phyloP scores from a whole-genome alignment of 2,888 invertebrate genomes.

The Linnaemya tessellans region DNA sequence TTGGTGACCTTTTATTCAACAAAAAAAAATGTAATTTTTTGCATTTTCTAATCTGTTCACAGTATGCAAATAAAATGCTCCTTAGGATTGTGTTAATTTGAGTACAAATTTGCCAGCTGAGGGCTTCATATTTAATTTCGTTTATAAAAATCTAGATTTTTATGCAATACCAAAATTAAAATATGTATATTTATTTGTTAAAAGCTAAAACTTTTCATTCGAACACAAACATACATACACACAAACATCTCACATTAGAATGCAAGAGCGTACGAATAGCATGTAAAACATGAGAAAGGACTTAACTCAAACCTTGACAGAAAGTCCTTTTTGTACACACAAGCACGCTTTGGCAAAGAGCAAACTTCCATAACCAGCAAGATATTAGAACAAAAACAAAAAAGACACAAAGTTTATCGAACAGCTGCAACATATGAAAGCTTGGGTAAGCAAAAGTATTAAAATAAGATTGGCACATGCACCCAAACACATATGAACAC shows the following conservation, averaged over 20 bases:
- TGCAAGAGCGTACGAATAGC: conserved; percentile 3
- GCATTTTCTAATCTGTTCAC: background rate
- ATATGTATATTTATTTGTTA: conserved; percentile 23
- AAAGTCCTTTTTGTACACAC: conserved; percentile 47
- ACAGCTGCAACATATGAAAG: conserved; percentile 69
- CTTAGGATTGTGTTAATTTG: background rate
- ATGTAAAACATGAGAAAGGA: conserved; percentile 49
- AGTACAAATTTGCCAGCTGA: conserved; percentile 10
- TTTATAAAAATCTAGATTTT: background rate
- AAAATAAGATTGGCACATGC: conserved; percentile 57
- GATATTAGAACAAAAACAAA: conserved; percentile 7
- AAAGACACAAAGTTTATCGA: conserved; percentile 57
- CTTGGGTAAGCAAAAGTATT: conserved; percentile 64
- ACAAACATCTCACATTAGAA: background rate
- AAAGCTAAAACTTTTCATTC: conserved; percentile 53
- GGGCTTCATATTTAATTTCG: background rate
- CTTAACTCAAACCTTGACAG: conserved; percentile 53
- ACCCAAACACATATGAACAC: background rate
- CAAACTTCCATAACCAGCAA: conserved; percentile 17
- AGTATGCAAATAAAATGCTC: background rate
- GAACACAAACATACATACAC: conserved; percentile 20
- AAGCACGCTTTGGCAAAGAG: conserved; percentile 51
- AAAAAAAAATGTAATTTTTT: background rate
- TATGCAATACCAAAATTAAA: background rate
- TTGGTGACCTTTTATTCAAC: background rate